Base-by-base conservation (phyloP, 2,888 invertebrate genomes). In the Sepiola atlantica region DNA sequence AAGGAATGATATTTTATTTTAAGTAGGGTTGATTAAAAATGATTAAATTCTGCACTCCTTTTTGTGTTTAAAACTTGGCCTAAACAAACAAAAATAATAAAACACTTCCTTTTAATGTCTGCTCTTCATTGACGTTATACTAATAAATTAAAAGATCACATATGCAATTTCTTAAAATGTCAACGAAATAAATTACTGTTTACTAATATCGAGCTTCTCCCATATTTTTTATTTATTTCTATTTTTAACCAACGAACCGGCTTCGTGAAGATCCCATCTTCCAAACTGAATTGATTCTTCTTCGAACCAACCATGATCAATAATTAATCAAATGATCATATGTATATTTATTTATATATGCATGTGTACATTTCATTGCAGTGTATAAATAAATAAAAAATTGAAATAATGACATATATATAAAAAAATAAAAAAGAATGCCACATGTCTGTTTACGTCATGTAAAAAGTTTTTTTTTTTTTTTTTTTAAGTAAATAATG, bases 281-380 rank as follows among this genome's bases (percentile, higher is more conserved):
- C 1, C 28, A 28, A n/a, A n/a, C 28, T 12, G 16, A n/a, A 77
- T 77, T 77, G 77, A 77, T 77, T 77, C 77, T n/a, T n/a, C n/a
- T 77, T 77, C 77, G 12, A 61, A 24, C 61, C 28, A n/a, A 61
- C 61, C 61, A 61, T 61, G 61, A 77, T 77, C 77, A 77, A n/a
- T n/a, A n/a, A n/a, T n/a, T n/a, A n/a, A n/a, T n/a, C n/a, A n/a
- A n/a, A 61, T 77, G 77, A 77, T 77, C 77, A 77, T 77, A n/a
- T 77, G 32, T 32, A 77, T 77, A 77, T 77, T 77, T 77, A 77
- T 77, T 77, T 77, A n/a, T 77, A 77, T 77, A 77, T 77, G 77
- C 77, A 77, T n/a, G n/a, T 77, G 77, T 77, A 18, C 32, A n/a
- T 77, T 32, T 77, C 14, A 77, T 77, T 77, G 77, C 77, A 77